phyloP scores from a whole-genome alignment of 2,113 vertebrate genomes.

The Xerus inauris region DNA sequence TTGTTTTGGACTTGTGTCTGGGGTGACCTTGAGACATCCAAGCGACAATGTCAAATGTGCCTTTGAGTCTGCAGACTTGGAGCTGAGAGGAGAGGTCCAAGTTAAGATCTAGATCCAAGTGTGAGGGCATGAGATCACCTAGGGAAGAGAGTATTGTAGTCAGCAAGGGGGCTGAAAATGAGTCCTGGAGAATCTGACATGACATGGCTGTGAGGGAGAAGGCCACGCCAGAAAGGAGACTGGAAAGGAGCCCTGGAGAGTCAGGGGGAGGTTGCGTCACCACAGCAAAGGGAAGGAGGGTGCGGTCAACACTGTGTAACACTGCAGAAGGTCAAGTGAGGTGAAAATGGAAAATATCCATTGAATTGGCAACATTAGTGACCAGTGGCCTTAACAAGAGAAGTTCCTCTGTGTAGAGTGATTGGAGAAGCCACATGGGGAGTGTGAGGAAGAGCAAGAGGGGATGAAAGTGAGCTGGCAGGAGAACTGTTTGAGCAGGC shows the following conservation, averaged over 20 bases:
- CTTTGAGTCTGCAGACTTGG: not conserved
- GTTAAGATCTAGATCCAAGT: not conserved
- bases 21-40: not conserved
- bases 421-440: not conserved
- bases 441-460: not conserved
- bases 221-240: not conserved
- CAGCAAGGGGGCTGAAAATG: not conserved
- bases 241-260: not conserved
- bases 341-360: not conserved
- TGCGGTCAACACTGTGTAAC: not conserved
- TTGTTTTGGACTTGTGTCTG: not conserved
- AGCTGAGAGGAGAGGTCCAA: constrained; percentile 11
- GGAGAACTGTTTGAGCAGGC: not conserved
- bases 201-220: not conserved
- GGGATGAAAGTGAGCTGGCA: not conserved
- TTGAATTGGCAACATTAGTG: not conserved
- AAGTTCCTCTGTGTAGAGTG: not conserved
- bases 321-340: not conserved
- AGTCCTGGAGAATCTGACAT: not conserved
- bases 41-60: not conserved
- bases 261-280: not conserved
- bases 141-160: not conserved
- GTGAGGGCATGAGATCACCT: not conserved
- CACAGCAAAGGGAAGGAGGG: not conserved
- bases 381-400: not conserved